These are phyloP conservation scores for Epirrhoe tristata DNA, from an alignment of 2,888 invertebrate species.

Conservation along the genomic window DNA sequence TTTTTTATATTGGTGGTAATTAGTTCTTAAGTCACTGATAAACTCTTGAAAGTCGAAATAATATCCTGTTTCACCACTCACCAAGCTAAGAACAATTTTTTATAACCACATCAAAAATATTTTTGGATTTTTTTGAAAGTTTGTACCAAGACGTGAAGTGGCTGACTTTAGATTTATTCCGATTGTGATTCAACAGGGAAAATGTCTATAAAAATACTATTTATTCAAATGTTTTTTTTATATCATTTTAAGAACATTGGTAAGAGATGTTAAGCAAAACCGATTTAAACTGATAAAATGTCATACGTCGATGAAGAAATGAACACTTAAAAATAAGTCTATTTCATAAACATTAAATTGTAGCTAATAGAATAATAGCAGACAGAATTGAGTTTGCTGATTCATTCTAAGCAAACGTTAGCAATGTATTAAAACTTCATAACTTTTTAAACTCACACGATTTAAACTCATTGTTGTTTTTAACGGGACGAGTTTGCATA, in stretches of 20 bases:
- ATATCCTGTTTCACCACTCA: conserved; percentile 17
- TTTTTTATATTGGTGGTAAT: not conserved
- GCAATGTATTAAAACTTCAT: not conserved
- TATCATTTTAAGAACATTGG: conserved; percentile 11
- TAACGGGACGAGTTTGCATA: too few species aligned
- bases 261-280: conserved; percentile 6
- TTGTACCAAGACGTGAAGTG: not conserved
- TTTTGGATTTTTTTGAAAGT: not conserved
- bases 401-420: not conserved
- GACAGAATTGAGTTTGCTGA: conserved; percentile 12
- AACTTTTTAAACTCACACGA: too few species aligned
- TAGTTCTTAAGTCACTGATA: not conserved
- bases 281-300: conserved; percentile 19
- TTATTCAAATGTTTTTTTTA: conserved; percentile 5
- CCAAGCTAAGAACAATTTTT: not conserved
- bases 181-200: conserved; percentile 14
- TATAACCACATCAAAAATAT: not conserved
- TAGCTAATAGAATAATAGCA: conserved; percentile 24
- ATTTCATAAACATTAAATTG: conserved; percentile 24
- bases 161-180: not conserved
- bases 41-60: not conserved
- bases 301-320: conserved; percentile 35
- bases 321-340: conserved; percentile 31
- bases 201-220: conserved; percentile 27
- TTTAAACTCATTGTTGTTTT: too few species aligned